Conservation (phyloP, 1,140 invertebrate species). For the Halotydeus destructor region DNA sequence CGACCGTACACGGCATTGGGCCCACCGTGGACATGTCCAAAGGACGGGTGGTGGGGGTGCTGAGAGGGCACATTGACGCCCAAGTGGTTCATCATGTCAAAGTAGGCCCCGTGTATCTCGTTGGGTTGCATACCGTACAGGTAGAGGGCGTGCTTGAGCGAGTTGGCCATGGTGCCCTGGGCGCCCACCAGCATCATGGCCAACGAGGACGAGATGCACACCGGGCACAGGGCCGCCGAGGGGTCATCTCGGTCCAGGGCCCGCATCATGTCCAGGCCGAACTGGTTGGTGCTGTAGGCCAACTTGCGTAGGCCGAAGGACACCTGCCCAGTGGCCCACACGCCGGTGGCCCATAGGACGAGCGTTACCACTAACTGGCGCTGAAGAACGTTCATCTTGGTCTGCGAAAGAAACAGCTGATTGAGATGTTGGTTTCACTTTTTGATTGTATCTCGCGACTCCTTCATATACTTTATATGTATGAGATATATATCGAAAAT, state of each 20-base stretch:
- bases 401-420: too few relatives aligned
- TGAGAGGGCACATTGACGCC: conserved; percentile 16
- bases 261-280: conserved; percentile 19
- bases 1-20: not conserved
- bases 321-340: conserved; percentile 5
- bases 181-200: conserved; percentile 19
- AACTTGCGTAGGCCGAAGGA: conserved; percentile 20
- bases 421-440: too few relatives aligned
- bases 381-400: too few relatives aligned
- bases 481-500: too few relatives aligned
- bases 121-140: conserved; percentile 19
- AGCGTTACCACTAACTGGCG: too few relatives aligned
- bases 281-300: conserved; percentile 20
- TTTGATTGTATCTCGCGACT: too few relatives aligned
- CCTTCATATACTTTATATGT: too few relatives aligned
- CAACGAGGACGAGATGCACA: conserved; percentile 19
- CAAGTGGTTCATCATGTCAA: conserved; percentile 18
- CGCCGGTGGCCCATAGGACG: too few relatives aligned
- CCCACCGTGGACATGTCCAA: not conserved
- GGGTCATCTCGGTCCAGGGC: conserved; percentile 15
- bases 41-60: not conserved
- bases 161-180: conserved; percentile 12
- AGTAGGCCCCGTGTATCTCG: conserved; percentile 19
- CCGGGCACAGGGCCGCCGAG: conserved; percentile 18
- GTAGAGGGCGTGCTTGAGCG: conserved; percentile 19